Base-by-base conservation (phyloP, 2,113 vertebrate species). In the Oryzias melastigma region DNA sequence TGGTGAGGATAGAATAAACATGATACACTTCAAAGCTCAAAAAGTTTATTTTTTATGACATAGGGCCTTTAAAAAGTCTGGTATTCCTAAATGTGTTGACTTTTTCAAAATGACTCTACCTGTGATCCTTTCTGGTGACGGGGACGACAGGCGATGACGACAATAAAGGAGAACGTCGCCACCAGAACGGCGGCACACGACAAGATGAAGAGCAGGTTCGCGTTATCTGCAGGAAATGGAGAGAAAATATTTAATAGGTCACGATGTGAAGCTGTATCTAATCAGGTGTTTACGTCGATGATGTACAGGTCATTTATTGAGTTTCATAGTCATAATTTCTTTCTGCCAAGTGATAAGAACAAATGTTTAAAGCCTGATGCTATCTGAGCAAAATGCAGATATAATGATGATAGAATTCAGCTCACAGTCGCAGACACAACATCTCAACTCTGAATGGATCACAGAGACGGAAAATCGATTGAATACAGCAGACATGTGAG, bases 181-280 rank as follows among this genome's bases (percentile, higher is more conserved):
- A 89, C 75, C 57, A 94, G 87, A 29, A 96, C 56, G 0, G 89
- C 58, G 16, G 89, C 78, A 20, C 92, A 95, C 0, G 93, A 88
- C 68, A 97, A 83, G 42, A 94, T 91, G 69, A 96, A 94, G 82
- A 93, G 56, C 41, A 91, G 71, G 0, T 92, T 91, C 55, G 85
- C 77, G 40, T 89, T 75, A 43, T 65, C 94, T 96, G 60, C 41
- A 52, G 24, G 15, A 15, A 7, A 22, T 47, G 49, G 5, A 59
- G 43, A 58, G 18, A 56, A 14, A 25, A n/a, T 20, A 51, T 13
- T 47, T 18, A 7, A 6, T 12, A 43, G 53, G 6, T 29, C 35
- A 35, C 8, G 10, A 12, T 35, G 35, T 35, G 10, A 35, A 8
- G 35, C 35, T 35, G 35, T 35, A 35, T 35, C 35, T 35, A 35